A percentile compares a stretch with the other conserved stretches of the same genome.
These are phyloP conservation scores for Drosophila imparisetae DNA, from an alignment of 2,888 invertebrate species.

Conservation along the genomic window DNA sequence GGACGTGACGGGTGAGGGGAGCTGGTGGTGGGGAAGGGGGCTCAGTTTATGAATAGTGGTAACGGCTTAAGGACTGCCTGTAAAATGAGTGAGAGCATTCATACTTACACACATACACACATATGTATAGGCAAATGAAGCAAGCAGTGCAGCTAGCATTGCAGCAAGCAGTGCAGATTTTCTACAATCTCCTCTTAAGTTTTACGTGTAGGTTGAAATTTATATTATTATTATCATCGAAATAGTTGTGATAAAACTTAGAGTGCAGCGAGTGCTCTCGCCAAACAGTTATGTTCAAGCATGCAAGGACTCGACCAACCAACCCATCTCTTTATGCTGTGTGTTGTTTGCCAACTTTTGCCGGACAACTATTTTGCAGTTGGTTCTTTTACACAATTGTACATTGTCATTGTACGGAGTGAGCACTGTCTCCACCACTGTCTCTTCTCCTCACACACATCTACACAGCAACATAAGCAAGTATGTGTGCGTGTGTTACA, in stretches of 20 bases:
- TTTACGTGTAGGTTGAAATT: slow-evolving; percentile 2
- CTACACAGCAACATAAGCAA: not conserved
- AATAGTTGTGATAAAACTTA: slow-evolving; percentile 13
- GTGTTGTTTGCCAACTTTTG: slow-evolving; percentile 41
- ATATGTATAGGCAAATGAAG: slow-evolving; percentile 27
- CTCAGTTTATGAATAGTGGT: slow-evolving; percentile 51
- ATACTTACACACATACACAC: not conserved
- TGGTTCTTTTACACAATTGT: slow-evolving; percentile 34
- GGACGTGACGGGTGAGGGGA: slow-evolving; percentile 16
- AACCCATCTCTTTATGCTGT: slow-evolving; percentile 20
- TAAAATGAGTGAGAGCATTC: slow-evolving; percentile 23
- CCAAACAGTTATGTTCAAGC: slow-evolving; percentile 7
- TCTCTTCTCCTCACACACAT: slow-evolving; percentile 4
- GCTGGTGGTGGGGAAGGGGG: not conserved
- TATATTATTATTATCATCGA: slow-evolving; percentile 16
- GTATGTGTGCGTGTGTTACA: not conserved
- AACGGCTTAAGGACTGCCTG: slow-evolving; percentile 27
- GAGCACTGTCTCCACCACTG: slow-evolving; percentile 16
- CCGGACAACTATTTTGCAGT: slow-evolving; percentile 48
- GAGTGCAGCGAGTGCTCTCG: slow-evolving; percentile 2
- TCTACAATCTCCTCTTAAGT: not conserved
- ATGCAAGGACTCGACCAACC: not conserved
- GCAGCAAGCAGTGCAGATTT: not conserved
- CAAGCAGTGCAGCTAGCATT: slow-evolving; percentile 4
- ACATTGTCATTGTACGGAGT: slow-evolving; percentile 26